phyloP scores from a whole-genome alignment of 2,888 invertebrate species.

The Ditula angustiorana region DNA sequence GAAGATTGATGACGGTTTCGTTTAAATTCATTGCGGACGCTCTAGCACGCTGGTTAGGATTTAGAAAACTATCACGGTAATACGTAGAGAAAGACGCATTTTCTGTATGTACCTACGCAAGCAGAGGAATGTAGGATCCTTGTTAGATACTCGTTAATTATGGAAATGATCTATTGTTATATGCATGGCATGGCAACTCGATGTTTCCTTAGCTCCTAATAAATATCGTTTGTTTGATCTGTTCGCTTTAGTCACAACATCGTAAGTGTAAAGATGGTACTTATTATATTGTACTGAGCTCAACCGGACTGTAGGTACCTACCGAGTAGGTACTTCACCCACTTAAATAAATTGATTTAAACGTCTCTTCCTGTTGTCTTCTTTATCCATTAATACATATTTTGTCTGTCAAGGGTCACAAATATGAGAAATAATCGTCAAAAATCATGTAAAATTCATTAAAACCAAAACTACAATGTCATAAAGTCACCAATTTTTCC shows the following conservation, averaged over 20 bases:
- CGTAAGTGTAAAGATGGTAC: background rate
- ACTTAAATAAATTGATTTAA: constrained; percentile 26
- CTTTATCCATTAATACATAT: constrained; percentile 20
- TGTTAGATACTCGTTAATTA: constrained; percentile 1
- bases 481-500: too few relatives aligned
- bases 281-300: constrained; percentile 1
- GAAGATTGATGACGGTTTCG: background rate
- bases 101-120: background rate
- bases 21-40: background rate
- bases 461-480: too few relatives aligned
- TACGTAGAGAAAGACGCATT: background rate
- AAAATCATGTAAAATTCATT: background rate
- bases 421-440: background rate
- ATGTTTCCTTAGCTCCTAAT: constrained; percentile 34
- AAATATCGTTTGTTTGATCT: constrained; percentile 11
- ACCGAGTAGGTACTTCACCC: too few relatives aligned
- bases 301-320: constrained; percentile 10
- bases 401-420: background rate
- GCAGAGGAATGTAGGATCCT: background rate
- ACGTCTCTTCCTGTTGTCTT: constrained; percentile 21
- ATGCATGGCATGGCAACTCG: constrained; percentile 1
- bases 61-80: background rate
- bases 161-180: constrained; percentile 21
- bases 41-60: background rate
- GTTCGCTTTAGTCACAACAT: constrained; percentile 13